Conservation (phyloP, 1,140 invertebrate genomes). For the Caligus rogercresseyi region DNA sequence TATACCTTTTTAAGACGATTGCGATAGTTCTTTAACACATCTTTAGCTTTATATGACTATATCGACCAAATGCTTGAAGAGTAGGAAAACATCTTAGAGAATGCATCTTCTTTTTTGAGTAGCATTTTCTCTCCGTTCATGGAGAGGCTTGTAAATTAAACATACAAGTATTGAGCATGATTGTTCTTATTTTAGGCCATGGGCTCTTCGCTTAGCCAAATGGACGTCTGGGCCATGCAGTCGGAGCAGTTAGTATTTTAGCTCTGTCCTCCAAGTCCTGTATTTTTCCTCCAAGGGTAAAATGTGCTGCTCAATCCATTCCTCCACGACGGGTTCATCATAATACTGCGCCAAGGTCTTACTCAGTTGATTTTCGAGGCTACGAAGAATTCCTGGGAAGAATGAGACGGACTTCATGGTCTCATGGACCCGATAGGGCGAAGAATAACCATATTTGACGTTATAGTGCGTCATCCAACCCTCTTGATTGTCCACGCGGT, state of each 20-base stretch:
- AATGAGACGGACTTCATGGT: constrained; percentile 12
- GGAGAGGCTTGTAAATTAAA: background rate
- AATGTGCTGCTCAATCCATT: constrained; percentile 31
- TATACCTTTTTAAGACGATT: no score
- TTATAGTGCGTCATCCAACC: constrained; percentile 29
- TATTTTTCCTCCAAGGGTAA: constrained; percentile 23
- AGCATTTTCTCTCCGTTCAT: no score
- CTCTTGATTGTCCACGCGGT: constrained; percentile 18
- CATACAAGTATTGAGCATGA: background rate
- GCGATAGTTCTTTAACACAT: no score
- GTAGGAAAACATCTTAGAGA: no score
- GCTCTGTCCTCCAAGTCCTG: constrained; percentile 1
- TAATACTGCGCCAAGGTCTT: constrained; percentile 25
- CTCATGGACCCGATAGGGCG: constrained; percentile 25
- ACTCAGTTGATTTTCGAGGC: constrained; percentile 21
- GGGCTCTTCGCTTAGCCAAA: background rate
- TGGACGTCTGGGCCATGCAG: constrained; percentile 8
- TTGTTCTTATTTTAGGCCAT: background rate
- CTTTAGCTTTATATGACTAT: no score
- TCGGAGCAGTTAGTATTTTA: background rate
- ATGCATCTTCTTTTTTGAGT: no score
- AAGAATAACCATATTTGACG: constrained; percentile 27
- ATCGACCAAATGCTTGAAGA: no score
- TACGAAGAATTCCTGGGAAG: constrained; percentile 15
- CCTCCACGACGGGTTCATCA: constrained; percentile 26